Evolutionary conservation across 2,888 invertebrate species (phyloP).

Genomic region (Thymelicus acteon): DNA sequence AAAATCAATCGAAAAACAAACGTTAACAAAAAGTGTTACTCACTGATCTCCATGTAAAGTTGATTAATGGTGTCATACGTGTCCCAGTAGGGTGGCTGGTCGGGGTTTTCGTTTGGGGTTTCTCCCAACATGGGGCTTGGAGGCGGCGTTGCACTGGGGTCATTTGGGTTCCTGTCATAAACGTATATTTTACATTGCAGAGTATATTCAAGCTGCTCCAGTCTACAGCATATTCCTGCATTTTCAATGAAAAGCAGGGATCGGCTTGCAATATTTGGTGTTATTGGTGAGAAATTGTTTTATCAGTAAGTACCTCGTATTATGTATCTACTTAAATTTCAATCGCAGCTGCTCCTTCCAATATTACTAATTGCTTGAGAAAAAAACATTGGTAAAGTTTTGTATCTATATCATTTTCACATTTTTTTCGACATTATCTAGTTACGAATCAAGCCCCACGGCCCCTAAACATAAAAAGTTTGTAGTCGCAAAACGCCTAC

Average conservation of each 20-base stretch:
- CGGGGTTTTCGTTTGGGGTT: slow-evolving; percentile 69
- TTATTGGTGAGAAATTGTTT: too few species aligned
- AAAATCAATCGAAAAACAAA: too few species aligned
- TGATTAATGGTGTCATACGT: slow-evolving; percentile 96
- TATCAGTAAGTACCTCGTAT: too few species aligned
- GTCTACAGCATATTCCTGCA: too few species aligned
- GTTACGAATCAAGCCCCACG: slow-evolving; percentile 39
- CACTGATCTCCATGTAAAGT: slow-evolving; percentile 92
- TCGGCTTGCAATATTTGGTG: too few species aligned
- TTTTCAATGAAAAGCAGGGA: too few species aligned
- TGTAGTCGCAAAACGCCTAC: slow-evolving; percentile 42
- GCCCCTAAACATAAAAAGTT: slow-evolving; percentile 32
- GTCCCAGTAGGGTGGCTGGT: slow-evolving; percentile 92
- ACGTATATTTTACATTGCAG: not conserved
- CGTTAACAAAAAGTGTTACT: slow-evolving; percentile 51
- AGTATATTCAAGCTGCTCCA: too few species aligned
- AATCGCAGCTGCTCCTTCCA: too few species aligned
- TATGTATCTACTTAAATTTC: too few species aligned
- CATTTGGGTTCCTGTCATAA: slow-evolving; percentile 87
- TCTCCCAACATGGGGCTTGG: slow-evolving; percentile 77
- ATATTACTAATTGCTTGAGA: too few species aligned
- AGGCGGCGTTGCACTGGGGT: slow-evolving; percentile 82
- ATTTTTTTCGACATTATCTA: not conserved
- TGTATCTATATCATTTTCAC: not conserved
- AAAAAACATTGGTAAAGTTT: too few species aligned